Evolutionary conservation across 1,140 invertebrate genomes (phyloP), one percentile per base, ranked within the genome.

Genomic region (Caenorhabditis briggsae): DNA sequence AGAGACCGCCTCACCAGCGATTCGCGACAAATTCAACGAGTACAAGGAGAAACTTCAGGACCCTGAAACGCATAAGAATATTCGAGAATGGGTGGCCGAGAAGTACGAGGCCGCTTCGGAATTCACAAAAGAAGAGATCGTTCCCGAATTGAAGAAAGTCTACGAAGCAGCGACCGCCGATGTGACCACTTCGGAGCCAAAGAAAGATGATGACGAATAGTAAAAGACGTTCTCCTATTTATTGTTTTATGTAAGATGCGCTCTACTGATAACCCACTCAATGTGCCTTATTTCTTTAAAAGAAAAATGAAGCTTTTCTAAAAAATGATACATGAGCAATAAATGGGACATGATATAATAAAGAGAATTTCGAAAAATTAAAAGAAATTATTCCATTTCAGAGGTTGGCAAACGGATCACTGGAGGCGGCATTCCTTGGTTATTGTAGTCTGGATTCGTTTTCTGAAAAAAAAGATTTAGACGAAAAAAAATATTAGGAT

Each of bases 11-110:
- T 70, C 84, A 16, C 86, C 86, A 41, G 56, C 83, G 2, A 82
- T 87, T 43, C 64, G 88, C n/a, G 88, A 88, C 23, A 88, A 88
- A 48, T 88, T 88, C 83, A 88, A 88, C 70, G 46, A 55, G 43
- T 88, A 82, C 46, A 88, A 88, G 70, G 88, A 88, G 59, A 84
- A 55, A 20, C 86, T 88, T 53, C 88, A 88, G 53, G 88, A 88
- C 25, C 88, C 88, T 2, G 86, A 88, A 74, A 88, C 88, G 5
- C 88, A 88, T 33, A 87, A 85, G 16, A 65, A 61, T 48, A 82
- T 88, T 25, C 46, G 82, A 18, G 83, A 84, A 59, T 88, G 88
- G 88, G 3, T 88, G 11, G 20, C 53, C 14, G 82, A 87, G 70
- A 88, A 88, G 58, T 84, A 84, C 82, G 82, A 84, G 0, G 65